phyloP scores from a whole-genome alignment of 2,888 invertebrate species.

The Mechanitis mazaeus region DNA sequence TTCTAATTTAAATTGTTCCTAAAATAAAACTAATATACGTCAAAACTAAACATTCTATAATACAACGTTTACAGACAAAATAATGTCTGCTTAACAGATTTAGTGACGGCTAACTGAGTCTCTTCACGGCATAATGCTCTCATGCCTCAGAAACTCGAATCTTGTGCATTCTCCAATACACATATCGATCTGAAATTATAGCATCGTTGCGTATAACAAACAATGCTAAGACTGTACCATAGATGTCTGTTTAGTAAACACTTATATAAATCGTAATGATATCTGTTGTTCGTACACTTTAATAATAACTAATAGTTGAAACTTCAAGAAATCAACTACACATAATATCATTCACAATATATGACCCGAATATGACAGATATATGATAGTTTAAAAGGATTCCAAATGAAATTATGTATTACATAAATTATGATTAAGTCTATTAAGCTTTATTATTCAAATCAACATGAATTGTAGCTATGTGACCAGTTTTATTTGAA shows the following conservation, averaged over 20 bases:
- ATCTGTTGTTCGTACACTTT: not conserved
- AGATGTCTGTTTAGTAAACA: not conserved
- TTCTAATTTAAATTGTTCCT: no score
- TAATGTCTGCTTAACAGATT: not conserved
- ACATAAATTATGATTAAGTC: no score
- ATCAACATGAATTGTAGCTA: not conserved
- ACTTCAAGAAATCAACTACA: no score
- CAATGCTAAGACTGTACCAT: not conserved
- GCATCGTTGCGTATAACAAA: not conserved
- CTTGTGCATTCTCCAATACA: constrained; percentile 55
- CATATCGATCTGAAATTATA: constrained; percentile 48
- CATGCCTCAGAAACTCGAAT: constrained; percentile 45
- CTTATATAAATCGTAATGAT: not conserved
- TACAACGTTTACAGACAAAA: not conserved
- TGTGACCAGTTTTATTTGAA: not conserved
- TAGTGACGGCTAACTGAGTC: not conserved
- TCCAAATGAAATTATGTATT: no score
- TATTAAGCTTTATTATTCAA: no score
- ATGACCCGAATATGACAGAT: no score
- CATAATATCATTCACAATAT: no score
- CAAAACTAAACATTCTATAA: not conserved
- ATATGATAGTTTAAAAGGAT: no score
- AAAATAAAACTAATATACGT: no score
- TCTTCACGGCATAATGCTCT: constrained; percentile 64
- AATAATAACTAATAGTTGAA: not conserved